phyloP scores from a whole-genome alignment of 1,140 invertebrate species.

The Thereuonema tuberculata region DNA sequence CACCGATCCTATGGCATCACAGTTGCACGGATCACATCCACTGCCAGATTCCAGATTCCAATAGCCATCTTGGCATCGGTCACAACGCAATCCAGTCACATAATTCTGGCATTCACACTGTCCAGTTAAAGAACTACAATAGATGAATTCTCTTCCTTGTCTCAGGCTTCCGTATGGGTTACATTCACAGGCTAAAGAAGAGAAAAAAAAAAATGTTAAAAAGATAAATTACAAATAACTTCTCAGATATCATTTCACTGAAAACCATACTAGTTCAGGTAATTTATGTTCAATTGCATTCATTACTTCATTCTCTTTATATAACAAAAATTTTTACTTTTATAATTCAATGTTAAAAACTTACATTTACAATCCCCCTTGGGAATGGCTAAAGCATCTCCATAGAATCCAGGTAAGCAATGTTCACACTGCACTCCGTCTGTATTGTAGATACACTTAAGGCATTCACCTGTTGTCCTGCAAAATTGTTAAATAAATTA shows the following conservation, averaged over 20 bases:
- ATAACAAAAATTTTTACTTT: too few relatives aligned
- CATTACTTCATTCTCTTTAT: too few relatives aligned
- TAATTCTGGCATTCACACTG: slow-evolving; percentile 77
- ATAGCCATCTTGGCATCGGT: slow-evolving; percentile 70
- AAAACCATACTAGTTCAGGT: too few relatives aligned
- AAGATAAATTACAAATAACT: not conserved
- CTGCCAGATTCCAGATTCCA: slow-evolving; percentile 62
- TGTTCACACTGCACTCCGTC: slow-evolving; percentile 67
- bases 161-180: slow-evolving; percentile 57
- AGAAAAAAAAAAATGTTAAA: not conserved
- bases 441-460: slow-evolving; percentile 95
- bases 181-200: slow-evolving; percentile 54
- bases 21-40: slow-evolving; percentile 73
- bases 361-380: slow-evolving; percentile 74
- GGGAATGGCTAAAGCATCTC: slow-evolving; percentile 66
- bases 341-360: too few relatives aligned
- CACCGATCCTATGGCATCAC: slow-evolving; percentile 67
- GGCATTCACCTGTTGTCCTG: slow-evolving; percentile 79
- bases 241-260: too few relatives aligned
- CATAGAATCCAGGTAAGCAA: slow-evolving; percentile 77
- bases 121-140: slow-evolving; percentile 65
- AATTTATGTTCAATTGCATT: too few relatives aligned
- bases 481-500: slow-evolving; percentile 11
- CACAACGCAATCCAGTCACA: slow-evolving; percentile 75
- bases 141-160: slow-evolving; percentile 45